phyloP scores from a whole-genome alignment of 2,888 invertebrate species.

The Drosophila paranaensis region DNA sequence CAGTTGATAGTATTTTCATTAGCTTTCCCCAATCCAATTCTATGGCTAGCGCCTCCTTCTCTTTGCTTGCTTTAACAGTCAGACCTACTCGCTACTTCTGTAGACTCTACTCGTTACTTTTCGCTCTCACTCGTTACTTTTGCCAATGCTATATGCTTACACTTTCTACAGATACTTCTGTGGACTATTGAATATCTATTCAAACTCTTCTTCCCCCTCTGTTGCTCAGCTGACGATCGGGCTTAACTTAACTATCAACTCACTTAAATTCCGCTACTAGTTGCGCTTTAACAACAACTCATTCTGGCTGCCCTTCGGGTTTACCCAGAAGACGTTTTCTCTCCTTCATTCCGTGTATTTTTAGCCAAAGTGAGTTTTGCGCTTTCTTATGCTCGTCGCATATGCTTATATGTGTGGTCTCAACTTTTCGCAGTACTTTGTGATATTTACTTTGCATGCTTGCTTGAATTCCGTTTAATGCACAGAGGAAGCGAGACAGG shows the following conservation, averaged over 20 bases:
- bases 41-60: too few relatives aligned
- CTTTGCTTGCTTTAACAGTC: too few relatives aligned
- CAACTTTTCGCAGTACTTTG: slow-evolving; percentile 52
- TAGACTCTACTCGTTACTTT: neutral
- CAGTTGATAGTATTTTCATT: too few relatives aligned
- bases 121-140: neutral
- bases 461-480: slow-evolving; percentile 57
- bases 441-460: slow-evolving; percentile 51
- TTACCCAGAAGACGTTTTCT: slow-evolving; percentile 28
- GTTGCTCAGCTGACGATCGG: neutral
- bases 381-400: slow-evolving; percentile 31
- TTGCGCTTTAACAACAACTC: slow-evolving; percentile 16
- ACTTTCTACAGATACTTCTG: too few relatives aligned
- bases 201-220: neutral
- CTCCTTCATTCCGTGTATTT: slow-evolving; percentile 3
- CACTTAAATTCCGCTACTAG: slow-evolving; percentile 18
- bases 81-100: too few relatives aligned
- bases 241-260: neutral
- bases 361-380: slow-evolving; percentile 42
- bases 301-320: slow-evolving; percentile 1
- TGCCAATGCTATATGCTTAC: neutral
- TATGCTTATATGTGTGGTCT: slow-evolving; percentile 15
- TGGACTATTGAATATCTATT: too few relatives aligned
- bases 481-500: neutral
- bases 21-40: too few relatives aligned